Percentiles rank a stretch among this genome's conserved stretches.
phyloP scores from a whole-genome alignment of 2,113 vertebrate genomes.

The Bambusicola thoracicus region DNA sequence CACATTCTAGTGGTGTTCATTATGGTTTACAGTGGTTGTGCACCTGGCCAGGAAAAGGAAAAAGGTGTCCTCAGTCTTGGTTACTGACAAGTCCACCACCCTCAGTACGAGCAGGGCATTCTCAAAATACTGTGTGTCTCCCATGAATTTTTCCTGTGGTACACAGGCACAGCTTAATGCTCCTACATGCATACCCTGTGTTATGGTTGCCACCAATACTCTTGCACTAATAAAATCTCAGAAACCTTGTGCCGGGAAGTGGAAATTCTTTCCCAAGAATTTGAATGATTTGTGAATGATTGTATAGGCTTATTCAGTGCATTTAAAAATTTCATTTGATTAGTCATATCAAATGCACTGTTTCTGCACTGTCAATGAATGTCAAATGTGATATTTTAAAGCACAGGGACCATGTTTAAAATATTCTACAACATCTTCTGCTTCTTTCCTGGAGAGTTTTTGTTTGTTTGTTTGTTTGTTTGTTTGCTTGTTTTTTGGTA shows the following conservation, averaged over 20 bases:
- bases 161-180: neutral
- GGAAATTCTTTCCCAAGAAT: neutral
- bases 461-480: neutral
- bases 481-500: too few relatives aligned
- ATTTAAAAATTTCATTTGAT: neutral
- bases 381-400: neutral
- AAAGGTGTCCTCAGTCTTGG: neutral
- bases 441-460: neutral
- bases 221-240: neutral
- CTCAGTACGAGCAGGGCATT: neutral
- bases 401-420: neutral
- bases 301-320: neutral
- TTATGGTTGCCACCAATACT: neutral
- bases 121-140: neutral
- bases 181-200: rapidly evolving
- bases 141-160: neutral
- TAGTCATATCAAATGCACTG: neutral
- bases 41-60: neutral
- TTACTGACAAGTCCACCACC: neutral
- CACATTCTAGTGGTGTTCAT: neutral
- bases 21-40: neutral
- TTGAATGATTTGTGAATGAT: too few relatives aligned
- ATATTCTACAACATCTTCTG: neutral
- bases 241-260: neutral
- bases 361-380: neutral